A percentile compares a stretch with the other conserved stretches of the same genome.
Evolutionary conservation across 2,113 vertebrate genomes (phyloP).

Genomic region (Panthera tigris): DNA sequence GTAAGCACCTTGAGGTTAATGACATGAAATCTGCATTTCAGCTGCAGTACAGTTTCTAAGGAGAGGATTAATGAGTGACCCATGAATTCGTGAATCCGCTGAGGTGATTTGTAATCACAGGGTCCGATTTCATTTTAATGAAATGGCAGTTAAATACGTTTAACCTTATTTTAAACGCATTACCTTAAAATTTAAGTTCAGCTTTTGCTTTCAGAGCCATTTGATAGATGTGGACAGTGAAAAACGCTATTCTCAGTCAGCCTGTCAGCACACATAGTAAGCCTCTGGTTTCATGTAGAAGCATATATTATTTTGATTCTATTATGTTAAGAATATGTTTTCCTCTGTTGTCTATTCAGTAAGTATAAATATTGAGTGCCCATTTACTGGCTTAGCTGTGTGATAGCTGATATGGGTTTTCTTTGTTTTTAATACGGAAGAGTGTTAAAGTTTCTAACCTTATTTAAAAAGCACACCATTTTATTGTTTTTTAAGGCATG

Average conservation of each 20-base stretch:
- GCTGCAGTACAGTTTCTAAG: background rate
- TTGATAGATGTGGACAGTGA: background rate
- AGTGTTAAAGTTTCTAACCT: background rate
- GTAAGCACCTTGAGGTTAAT: background rate
- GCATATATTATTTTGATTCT: background rate
- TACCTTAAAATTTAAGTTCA: slow-evolving; percentile 36
- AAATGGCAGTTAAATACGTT: background rate
- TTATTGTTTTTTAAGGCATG: background rate
- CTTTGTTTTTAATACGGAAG: background rate
- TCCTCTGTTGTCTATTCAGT: background rate
- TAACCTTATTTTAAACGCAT: background rate
- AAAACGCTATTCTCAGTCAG: background rate
- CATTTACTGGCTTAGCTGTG: background rate
- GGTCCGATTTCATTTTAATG: background rate
- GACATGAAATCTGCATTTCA: background rate
- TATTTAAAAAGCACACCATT: slow-evolving; percentile 6
- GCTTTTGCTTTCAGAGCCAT: background rate
- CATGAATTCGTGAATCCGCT: background rate
- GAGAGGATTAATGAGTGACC: background rate
- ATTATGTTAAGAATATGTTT: background rate
- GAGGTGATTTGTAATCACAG: background rate
- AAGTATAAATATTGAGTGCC: background rate
- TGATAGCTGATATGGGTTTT: background rate
- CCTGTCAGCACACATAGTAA: background rate
- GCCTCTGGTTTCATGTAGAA: background rate